A percentile compares a stretch with the other conserved stretches of the same genome.
Evolutionary conservation across 2,888 invertebrate species (phyloP).

Genomic region (Pammene aurita): DNA sequence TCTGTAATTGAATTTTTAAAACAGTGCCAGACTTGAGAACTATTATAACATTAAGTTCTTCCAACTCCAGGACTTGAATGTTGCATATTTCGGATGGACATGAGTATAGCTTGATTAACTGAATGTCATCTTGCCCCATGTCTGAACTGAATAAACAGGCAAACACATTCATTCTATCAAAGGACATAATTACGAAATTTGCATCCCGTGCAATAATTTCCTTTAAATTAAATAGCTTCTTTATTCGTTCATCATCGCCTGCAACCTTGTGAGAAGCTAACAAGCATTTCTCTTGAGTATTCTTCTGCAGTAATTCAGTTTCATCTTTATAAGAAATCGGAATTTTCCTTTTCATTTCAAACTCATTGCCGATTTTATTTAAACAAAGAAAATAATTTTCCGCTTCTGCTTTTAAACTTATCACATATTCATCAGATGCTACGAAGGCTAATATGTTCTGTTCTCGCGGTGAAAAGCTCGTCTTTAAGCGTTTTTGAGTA

Average conservation of each 20-base stretch:
- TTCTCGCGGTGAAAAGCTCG: conserved; percentile 55
- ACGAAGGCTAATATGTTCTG: conserved; percentile 50
- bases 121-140: conserved; percentile 48
- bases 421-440: conserved; percentile 48
- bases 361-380: conserved; percentile 59
- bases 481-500: conserved; percentile 57
- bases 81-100: conserved; percentile 65
- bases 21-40: conserved; percentile 65
- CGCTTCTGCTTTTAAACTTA: conserved; percentile 59
- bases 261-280: conserved; percentile 46
- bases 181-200: conserved; percentile 54
- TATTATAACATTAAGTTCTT: conserved; percentile 54
- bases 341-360: conserved; percentile 51
- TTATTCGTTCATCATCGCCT: conserved; percentile 47
- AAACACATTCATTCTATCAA: conserved; percentile 59
- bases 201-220: conserved; percentile 43
- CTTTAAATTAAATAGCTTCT: conserved; percentile 47
- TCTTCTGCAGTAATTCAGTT: conserved; percentile 44
- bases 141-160: conserved; percentile 55
- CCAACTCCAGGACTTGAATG: conserved; percentile 53
- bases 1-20: conserved; percentile 54
- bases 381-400: conserved; percentile 53
- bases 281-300: conserved; percentile 49
- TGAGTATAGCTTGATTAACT: conserved; percentile 57
- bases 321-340: conserved; percentile 45